A percentile compares a stretch with the other conserved stretches of the same genome.
These are phyloP conservation scores for Sialia sialis DNA, from an alignment of 2,113 vertebrate species.

Conservation along the genomic window DNA sequence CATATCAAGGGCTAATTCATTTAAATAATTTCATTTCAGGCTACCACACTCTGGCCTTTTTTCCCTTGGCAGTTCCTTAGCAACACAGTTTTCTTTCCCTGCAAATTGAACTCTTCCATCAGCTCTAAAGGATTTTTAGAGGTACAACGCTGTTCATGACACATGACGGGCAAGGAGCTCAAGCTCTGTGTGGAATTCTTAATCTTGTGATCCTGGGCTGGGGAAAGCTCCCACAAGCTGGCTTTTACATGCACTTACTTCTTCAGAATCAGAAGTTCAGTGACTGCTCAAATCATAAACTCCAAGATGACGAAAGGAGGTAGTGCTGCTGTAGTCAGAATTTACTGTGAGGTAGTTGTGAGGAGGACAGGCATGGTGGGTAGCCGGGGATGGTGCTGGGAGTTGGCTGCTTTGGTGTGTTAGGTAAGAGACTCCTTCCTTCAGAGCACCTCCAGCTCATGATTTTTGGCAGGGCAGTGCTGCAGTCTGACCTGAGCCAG, in stretches of 20 bases:
- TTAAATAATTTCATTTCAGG: constrained; percentile 36
- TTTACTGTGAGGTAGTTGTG: neutral
- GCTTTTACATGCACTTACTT: neutral
- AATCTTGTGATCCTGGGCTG: neutral
- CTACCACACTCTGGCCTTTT: constrained; percentile 2
- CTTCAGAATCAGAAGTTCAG: neutral
- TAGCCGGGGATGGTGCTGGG: neutral
- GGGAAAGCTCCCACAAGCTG: neutral
- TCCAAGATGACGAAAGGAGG: neutral
- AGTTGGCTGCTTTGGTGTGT: neutral
- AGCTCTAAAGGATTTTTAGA: constrained; percentile 1
- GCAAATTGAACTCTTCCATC: constrained; percentile 35
- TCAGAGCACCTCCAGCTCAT: neutral
- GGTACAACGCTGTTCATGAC: neutral
- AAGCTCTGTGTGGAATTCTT: neutral
- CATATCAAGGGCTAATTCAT: constrained; percentile 21
- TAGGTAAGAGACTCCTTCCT: neutral
- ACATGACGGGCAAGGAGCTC: neutral
- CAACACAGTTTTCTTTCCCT: constrained; percentile 20
- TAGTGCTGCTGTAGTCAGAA: neutral
- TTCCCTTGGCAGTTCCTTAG: constrained; percentile 44
- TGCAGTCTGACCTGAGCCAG: neutral
- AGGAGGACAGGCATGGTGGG: neutral
- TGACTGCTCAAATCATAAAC: neutral
- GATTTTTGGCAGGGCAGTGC: neutral